A percentile compares a stretch with the other conserved stretches of the same genome.
Evolutionary conservation across 2,888 invertebrate genomes (phyloP).

Genomic region (Serripes groenlandicus): DNA sequence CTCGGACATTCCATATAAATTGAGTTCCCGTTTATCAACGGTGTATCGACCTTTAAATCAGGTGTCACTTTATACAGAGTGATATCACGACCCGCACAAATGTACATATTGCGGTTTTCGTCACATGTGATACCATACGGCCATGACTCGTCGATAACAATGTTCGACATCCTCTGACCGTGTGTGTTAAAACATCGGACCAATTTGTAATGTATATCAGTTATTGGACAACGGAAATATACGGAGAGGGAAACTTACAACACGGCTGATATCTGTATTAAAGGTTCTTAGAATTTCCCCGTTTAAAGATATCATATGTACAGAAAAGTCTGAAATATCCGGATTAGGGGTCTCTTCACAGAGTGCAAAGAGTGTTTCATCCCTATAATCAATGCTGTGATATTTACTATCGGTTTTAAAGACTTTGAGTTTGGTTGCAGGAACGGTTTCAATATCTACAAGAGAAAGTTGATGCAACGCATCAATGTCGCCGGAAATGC

Average conservation of each 20-base stretch:
- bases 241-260: not conserved
- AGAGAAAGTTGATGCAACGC: not conserved
- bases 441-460: not conserved
- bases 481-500: too few relatives aligned
- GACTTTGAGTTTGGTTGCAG: not conserved
- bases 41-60: not conserved
- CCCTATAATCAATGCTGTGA: not conserved
- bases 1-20: not conserved
- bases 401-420: not conserved
- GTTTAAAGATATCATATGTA: not conserved
- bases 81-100: not conserved
- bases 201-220: not conserved
- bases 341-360: not conserved
- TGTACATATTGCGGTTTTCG: not conserved
- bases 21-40: not conserved
- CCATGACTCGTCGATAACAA: not conserved
- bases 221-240: not conserved
- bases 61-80: not conserved
- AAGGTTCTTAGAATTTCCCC: not conserved
- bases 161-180: not conserved
- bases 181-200: not conserved
- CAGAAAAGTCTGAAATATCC: not conserved
- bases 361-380: not conserved
- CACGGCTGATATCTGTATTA: not conserved
- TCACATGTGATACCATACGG: not conserved